Conservation (phyloP, 2,888 invertebrate genomes). For the Nemurella pictetii region DNA sequence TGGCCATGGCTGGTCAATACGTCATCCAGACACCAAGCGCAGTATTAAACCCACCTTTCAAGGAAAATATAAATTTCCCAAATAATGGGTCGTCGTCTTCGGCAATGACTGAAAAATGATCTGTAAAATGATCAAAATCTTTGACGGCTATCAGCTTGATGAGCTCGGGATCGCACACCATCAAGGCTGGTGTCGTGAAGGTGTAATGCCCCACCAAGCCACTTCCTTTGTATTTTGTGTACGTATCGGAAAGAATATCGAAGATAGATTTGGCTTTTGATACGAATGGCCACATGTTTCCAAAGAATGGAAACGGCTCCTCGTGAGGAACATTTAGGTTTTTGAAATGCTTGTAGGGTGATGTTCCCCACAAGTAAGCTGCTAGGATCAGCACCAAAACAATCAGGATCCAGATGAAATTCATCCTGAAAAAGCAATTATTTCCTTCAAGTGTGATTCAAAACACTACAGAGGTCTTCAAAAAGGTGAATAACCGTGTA, state of each 20-base stretch:
- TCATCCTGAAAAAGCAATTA: not conserved
- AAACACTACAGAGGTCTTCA: too few relatives aligned
- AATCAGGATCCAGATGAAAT: not conserved
- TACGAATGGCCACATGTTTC: not conserved
- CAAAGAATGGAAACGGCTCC: not conserved
- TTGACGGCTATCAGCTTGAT: conserved; percentile 59
- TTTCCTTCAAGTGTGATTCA: not conserved
- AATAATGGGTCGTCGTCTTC: conserved; percentile 56
- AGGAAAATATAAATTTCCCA: conserved; percentile 47
- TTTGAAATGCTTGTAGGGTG: conserved; percentile 5
- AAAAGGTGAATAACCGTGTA: too few relatives aligned
- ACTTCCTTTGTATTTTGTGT: not conserved
- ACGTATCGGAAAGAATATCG: not conserved
- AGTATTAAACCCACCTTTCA: not conserved
- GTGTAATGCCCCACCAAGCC: too few relatives aligned
- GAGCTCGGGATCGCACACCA: conserved; percentile 59
- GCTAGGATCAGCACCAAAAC: not conserved
- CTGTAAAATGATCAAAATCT: conserved; percentile 61
- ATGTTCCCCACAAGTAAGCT: conserved; percentile 2
- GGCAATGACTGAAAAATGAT: conserved; percentile 53
- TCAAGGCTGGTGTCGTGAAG: conserved; percentile 50
- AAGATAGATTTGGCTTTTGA: not conserved
- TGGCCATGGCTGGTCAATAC: too few relatives aligned
- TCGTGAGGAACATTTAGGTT: not conserved
- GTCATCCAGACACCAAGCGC: too few relatives aligned